Percentiles rank a stretch among this genome's conserved stretches.
Evolutionary conservation across 53 echinoderm and acorn worm species (phyloP).

Genomic region (Stichopus horrens): DNA sequence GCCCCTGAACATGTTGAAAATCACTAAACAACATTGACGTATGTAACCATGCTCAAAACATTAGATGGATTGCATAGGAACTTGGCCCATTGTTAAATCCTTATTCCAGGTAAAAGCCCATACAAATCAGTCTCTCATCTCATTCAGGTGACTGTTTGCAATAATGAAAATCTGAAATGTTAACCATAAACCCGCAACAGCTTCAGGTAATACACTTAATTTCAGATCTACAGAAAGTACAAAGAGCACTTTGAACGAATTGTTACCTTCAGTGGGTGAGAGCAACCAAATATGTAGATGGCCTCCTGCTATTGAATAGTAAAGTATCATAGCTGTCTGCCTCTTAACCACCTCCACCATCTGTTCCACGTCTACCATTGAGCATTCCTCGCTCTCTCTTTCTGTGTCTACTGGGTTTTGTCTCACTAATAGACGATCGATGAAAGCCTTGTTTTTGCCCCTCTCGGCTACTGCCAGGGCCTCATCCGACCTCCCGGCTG

Average conservation of each 20-base stretch:
- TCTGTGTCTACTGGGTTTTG: constrained; percentile 61
- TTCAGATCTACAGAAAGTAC: too few species aligned
- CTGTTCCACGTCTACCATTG: constrained; percentile 83
- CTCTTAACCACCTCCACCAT: constrained; percentile 85
- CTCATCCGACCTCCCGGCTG: constrained; percentile 74
- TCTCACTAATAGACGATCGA: constrained; percentile 80
- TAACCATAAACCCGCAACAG: too few species aligned
- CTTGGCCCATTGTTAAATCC: too few species aligned
- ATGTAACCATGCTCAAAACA: too few species aligned
- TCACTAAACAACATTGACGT: too few species aligned
- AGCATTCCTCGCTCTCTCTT: constrained; percentile 68
- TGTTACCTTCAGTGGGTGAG: constrained; percentile 79
- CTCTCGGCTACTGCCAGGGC: constrained; percentile 93
- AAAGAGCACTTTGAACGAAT: neutral
- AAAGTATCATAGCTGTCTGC: constrained; percentile 80
- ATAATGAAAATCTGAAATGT: too few species aligned
- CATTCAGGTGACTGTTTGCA: too few species aligned
- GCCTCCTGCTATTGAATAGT: constrained; percentile 91
- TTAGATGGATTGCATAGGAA: too few species aligned
- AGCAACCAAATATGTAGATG: constrained; percentile 97
- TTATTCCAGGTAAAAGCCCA: too few species aligned
- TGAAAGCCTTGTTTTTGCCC: constrained; percentile 88
- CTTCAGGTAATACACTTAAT: too few species aligned
- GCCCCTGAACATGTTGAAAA: too few species aligned
- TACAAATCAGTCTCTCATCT: too few species aligned